Percentiles rank a stretch among this genome's conserved stretches.
Conservation (phyloP, 2,888 invertebrate species). For the Molanna angustata region DNA sequence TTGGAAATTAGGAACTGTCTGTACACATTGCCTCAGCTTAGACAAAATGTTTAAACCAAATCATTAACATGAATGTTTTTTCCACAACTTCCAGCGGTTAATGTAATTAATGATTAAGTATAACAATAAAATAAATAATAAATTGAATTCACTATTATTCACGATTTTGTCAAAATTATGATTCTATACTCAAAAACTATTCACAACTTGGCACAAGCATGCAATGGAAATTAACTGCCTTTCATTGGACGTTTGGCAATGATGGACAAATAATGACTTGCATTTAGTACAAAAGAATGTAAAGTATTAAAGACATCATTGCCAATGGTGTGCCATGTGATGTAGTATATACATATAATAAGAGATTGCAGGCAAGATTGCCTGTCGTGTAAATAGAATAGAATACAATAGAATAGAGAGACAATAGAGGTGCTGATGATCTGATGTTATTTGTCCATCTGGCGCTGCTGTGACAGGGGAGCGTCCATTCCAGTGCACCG, state of each 20-base stretch:
- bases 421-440: neutral
- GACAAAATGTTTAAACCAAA: too few species aligned
- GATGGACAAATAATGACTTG: slow-evolving; percentile 53
- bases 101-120: too few species aligned
- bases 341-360: too few species aligned
- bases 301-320: slow-evolving; percentile 21
- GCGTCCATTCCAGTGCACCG: slow-evolving; percentile 61
- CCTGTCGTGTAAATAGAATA: neutral
- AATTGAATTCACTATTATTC: too few species aligned
- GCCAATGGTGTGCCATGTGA: slow-evolving; percentile 4
- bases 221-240: slow-evolving; percentile 42
- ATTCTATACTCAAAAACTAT: slow-evolving; percentile 52
- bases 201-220: slow-evolving; percentile 57
- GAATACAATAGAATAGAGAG: neutral
- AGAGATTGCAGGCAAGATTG: too few species aligned
- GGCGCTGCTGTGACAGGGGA: slow-evolving; percentile 45
- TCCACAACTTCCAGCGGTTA: too few species aligned
- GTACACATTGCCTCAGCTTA: too few species aligned
- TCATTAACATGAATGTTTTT: too few species aligned
- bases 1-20: too few species aligned
- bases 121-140: too few species aligned
- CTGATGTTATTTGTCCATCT: slow-evolving; percentile 35
- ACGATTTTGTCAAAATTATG: too few species aligned
- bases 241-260: slow-evolving; percentile 31
- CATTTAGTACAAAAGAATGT: too few species aligned